Percentiles rank a stretch among this genome's conserved stretches.
Evolutionary conservation across 2,113 vertebrate genomes (phyloP).

Genomic region (Scomber colias): DNA sequence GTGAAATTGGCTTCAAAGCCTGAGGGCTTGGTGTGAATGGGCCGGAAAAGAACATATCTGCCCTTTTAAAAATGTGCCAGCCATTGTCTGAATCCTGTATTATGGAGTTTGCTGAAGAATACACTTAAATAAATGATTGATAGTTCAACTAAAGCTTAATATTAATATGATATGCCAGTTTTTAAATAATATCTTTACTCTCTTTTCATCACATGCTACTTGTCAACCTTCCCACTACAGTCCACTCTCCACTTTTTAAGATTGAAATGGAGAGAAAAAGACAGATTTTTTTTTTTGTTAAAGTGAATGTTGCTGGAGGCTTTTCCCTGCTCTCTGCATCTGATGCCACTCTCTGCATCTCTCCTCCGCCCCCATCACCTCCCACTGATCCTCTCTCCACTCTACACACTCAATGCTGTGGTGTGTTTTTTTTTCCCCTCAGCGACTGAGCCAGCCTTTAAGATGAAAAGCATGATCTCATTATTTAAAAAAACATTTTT

Average conservation of each 20-base stretch:
- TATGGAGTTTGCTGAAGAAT: neutral
- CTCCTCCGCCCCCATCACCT: slow-evolving; percentile 6
- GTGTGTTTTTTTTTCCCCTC: neutral
- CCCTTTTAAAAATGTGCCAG: neutral
- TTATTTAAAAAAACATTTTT: neutral
- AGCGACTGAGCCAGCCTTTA: neutral
- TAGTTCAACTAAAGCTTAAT: neutral
- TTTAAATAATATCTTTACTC: neutral
- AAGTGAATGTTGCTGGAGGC: slow-evolving; percentile 11
- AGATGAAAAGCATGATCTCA: slow-evolving; percentile 12
- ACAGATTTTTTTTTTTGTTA: neutral
- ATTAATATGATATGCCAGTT: neutral
- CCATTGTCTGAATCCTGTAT: neutral
- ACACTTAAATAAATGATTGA: accelerated
- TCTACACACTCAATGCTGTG: neutral
- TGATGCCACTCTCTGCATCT: slow-evolving; percentile 7
- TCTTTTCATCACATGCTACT: neutral
- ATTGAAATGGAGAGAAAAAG: slow-evolving; percentile 1
- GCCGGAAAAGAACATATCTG: neutral
- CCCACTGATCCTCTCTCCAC: neutral
- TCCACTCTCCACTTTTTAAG: neutral
- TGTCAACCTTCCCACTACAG: neutral
- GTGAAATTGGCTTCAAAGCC: no score
- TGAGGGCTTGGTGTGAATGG: no score
- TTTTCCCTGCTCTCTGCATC: slow-evolving; percentile 17